Evolutionary conservation across 35 echinoderm and acorn worm species (phyloP), one percentile per base, ranked within the genome.

Genomic region (Acanthaster planci): DNA sequence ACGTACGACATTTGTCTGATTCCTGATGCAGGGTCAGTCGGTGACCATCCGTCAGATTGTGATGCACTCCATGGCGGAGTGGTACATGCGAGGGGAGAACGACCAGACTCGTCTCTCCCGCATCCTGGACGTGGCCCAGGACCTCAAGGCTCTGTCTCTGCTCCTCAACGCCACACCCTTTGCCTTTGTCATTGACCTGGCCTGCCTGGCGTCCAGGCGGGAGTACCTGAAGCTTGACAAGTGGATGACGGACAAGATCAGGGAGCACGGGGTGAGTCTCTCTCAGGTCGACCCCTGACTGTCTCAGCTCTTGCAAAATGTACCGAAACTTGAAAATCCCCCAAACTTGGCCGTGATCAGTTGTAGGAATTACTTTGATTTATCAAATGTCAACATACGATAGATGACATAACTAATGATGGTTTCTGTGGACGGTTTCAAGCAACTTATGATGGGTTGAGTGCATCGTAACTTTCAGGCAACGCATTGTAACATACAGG

Each of bases 221-320:
- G 96, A 99, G 82, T 99, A 99, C 52, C 92, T 99, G 9, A 99
- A 99, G 42, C 86, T 99, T 16, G 96, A 99, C 52, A 99, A 99
- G 50, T 99, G 96, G 96, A 91, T 99, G 86, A 99, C 92, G 0
- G 96, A 99, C 67, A 99, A 99, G 52, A 99, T 99, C 52, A 88
- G 96, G 54, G 96, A 99, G 89, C 85, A 94, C 83, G 96, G 96
- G 76, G 96, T 99, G 83, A 93, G 96, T 91, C 38, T 17, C 16
- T 47, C 12, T 12, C 4, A 6, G 4, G 12, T 47, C 42, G 12
- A 47, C 4, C 12, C 42, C 42, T 12, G 12, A 47, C n/a, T n/a
- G n/a, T n/a, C n/a, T n/a, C n/a, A n/a, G n/a, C n/a, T n/a, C n/a
- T n/a, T n/a, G n/a, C n/a, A n/a, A n/a, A n/a, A n/a, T n/a, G n/a